These are phyloP conservation scores for Smutsia gigantea DNA, from an alignment of 2,797 vertebrate species.

Conservation along the genomic window DNA sequence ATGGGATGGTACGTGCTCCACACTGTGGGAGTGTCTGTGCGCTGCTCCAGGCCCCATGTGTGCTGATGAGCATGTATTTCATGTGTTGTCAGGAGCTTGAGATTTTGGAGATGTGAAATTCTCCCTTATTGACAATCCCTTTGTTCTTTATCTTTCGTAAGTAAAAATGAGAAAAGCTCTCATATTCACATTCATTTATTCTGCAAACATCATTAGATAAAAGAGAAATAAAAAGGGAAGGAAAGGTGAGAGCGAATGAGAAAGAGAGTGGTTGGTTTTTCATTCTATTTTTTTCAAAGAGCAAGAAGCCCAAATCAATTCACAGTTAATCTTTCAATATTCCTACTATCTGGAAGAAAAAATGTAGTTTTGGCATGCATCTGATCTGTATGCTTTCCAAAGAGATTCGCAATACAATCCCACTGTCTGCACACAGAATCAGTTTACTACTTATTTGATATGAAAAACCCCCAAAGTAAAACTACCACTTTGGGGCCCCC, in stretches of 20 bases:
- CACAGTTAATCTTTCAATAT: slow-evolving; percentile 19
- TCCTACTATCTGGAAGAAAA: background rate
- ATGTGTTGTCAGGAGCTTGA: background rate
- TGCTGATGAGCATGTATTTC: background rate
- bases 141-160: slow-evolving; percentile 23
- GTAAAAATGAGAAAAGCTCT: slow-evolving; percentile 10
- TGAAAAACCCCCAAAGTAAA: slow-evolving; percentile 43
- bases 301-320: background rate
- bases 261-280: background rate
- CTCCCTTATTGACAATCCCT: background rate
- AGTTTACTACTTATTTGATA: slow-evolving; percentile 49
- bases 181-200: background rate
- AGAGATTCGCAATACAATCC: slow-evolving; percentile 6
- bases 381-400: background rate
- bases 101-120: slow-evolving; percentile 20
- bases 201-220: background rate
- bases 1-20: background rate
- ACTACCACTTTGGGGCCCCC: background rate
- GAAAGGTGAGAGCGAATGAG: background rate
- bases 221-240: background rate
- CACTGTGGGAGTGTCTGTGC: background rate
- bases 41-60: background rate
- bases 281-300: slow-evolving; percentile 45
- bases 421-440: background rate
- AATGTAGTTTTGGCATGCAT: background rate